Conservation (phyloP, 2,888 invertebrate genomes). For the Mantis religiosa region DNA sequence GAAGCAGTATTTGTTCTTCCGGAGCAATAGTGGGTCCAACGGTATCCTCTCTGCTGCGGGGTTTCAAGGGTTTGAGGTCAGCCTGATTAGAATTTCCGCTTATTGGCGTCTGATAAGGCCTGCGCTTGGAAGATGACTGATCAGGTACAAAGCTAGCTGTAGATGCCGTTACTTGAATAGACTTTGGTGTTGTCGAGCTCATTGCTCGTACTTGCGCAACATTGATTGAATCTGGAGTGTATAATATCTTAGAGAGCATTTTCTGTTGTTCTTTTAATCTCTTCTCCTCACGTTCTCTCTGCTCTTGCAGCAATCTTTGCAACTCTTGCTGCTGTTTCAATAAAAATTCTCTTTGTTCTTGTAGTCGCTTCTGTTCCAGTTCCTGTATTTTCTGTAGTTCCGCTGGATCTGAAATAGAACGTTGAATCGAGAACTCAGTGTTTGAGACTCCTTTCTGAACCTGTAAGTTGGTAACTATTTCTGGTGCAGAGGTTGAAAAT, state of each 20-base stretch:
- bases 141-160: background rate
- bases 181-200: background rate
- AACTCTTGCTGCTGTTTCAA: background rate
- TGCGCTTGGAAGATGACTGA: background rate
- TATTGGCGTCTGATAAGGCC: background rate
- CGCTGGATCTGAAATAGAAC: background rate
- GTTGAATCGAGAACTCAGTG: background rate
- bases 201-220: background rate
- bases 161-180: background rate
- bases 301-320: background rate
- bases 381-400: background rate
- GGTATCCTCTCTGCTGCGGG: background rate
- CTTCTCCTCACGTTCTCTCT: background rate
- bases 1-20: conserved; percentile 3
- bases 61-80: background rate
- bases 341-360: background rate
- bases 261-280: background rate
- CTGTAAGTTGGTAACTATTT: background rate
- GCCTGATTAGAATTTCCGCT: background rate
- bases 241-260: background rate
- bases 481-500: background rate
- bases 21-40: background rate
- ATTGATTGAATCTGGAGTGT: background rate
- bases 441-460: background rate
- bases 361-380: background rate